phyloP scores from a whole-genome alignment of 2,113 vertebrate species.

The Raja brachyura region DNA sequence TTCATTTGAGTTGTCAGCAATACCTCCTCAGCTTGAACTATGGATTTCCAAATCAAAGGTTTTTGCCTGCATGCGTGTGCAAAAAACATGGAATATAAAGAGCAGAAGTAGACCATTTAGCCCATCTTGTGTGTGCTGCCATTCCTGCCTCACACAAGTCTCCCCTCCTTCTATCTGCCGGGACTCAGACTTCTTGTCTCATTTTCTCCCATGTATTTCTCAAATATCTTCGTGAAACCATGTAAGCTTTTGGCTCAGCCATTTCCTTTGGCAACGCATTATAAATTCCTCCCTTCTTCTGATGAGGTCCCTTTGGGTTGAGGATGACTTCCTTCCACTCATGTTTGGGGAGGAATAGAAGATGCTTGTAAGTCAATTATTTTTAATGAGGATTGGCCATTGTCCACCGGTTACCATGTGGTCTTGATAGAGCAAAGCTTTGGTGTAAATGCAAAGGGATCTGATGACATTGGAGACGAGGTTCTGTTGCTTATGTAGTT shows the following conservation, averaged over 20 bases:
- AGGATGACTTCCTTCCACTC: no score
- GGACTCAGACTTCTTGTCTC: not conserved
- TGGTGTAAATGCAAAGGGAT: no score
- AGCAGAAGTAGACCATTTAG: not conserved
- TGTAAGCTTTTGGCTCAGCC: not conserved
- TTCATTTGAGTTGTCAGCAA: constrained; percentile 13
- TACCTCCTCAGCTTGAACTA: not conserved
- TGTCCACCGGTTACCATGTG: no score
- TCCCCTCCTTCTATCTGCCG: not conserved
- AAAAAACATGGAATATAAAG: not conserved
- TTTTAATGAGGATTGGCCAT: no score
- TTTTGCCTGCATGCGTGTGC: not conserved
- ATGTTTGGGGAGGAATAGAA: no score
- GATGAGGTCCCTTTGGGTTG: no score
- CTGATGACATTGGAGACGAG: no score
- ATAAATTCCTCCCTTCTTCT: no score
- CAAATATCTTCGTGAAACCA: not conserved
- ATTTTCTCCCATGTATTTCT: not conserved
- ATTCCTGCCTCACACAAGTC: not conserved
- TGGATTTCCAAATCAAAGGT: not conserved
- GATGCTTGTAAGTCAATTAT: no score
- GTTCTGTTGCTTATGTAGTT: no score
- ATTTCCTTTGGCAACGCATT: no score
- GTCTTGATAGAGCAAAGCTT: no score
- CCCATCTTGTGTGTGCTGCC: not conserved